phyloP scores from a whole-genome alignment of 2,888 invertebrate species.

The Psococerastis gibbosa region DNA sequence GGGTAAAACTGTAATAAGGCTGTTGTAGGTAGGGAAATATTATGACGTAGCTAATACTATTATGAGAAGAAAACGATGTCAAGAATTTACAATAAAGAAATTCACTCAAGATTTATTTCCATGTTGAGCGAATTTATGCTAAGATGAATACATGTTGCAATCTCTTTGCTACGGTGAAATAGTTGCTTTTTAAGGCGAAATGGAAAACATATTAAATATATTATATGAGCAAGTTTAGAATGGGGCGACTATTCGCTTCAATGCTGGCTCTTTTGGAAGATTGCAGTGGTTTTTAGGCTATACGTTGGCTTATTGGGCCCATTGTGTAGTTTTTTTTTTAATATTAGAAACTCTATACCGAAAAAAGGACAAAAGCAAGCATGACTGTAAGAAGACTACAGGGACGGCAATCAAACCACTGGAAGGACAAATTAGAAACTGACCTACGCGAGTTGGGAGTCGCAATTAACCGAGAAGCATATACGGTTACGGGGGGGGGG shows the following conservation, averaged over 20 bases:
- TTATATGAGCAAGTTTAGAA: conserved; percentile 4
- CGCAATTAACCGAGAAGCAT: no score
- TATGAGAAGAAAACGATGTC: conserved; percentile 9
- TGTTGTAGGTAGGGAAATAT: conserved; percentile 9
- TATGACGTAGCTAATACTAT: conserved; percentile 8
- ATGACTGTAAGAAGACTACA: no score
- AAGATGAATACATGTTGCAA: not conserved
- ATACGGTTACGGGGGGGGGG: no score
- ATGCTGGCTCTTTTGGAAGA: no score
- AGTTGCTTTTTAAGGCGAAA: not conserved
- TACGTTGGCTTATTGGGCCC: no score
- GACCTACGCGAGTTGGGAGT: no score
- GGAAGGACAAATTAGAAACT: no score
- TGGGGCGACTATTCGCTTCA: conserved; percentile 2
- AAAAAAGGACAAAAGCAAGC: no score
- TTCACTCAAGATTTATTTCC: conserved; percentile 9
- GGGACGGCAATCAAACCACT: no score
- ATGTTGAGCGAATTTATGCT: not conserved
- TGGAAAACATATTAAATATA: conserved; percentile 7
- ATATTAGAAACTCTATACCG: no score
- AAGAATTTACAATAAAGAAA: conserved; percentile 11
- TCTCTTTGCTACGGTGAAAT: not conserved
- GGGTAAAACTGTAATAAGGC: conserved; percentile 8
- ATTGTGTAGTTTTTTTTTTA: no score
- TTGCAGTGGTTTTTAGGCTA: no score